A percentile compares a stretch with the other conserved stretches of the same genome.
Evolutionary conservation across 2,888 invertebrate genomes (phyloP).

Genomic region (Dryobota labecula): DNA sequence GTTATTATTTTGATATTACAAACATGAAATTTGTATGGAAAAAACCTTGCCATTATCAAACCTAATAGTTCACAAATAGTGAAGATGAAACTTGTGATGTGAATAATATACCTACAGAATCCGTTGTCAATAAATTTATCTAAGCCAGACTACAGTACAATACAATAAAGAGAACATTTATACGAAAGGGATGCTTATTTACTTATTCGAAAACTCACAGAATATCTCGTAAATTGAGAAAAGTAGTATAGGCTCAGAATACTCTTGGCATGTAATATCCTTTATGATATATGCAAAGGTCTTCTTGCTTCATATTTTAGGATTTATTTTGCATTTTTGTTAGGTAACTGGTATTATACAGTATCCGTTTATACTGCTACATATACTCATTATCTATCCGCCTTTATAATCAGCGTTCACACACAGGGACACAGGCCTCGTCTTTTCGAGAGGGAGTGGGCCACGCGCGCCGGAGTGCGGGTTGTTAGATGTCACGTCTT

Average conservation of each 20-base stretch:
- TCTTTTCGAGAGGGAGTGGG: no score
- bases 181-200: slow-evolving; percentile 60
- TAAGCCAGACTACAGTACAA: slow-evolving; percentile 40
- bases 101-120: slow-evolving; percentile 8
- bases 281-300: slow-evolving; percentile 47
- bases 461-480: no score
- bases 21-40: no score
- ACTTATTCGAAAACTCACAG: slow-evolving; percentile 48
- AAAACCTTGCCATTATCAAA: no score
- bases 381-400: background rate
- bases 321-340: slow-evolving; percentile 29
- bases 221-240: slow-evolving; percentile 50
- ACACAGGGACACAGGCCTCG: no score
- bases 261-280: slow-evolving; percentile 50
- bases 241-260: slow-evolving; percentile 41
- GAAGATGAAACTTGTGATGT: slow-evolving; percentile 8
- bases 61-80: slow-evolving; percentile 3
- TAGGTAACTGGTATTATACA: slow-evolving; percentile 1
- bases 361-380: background rate
- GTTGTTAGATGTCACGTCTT: no score
- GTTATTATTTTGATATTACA: no score
- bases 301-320: slow-evolving; percentile 34
- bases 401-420: no score
- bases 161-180: slow-evolving; percentile 70
- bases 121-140: slow-evolving; percentile 25